Evolutionary conservation across 2,797 vertebrate genomes (phyloP), one percentile per base, ranked within the genome.

Genomic region (Tauraco hartlaubi): DNA sequence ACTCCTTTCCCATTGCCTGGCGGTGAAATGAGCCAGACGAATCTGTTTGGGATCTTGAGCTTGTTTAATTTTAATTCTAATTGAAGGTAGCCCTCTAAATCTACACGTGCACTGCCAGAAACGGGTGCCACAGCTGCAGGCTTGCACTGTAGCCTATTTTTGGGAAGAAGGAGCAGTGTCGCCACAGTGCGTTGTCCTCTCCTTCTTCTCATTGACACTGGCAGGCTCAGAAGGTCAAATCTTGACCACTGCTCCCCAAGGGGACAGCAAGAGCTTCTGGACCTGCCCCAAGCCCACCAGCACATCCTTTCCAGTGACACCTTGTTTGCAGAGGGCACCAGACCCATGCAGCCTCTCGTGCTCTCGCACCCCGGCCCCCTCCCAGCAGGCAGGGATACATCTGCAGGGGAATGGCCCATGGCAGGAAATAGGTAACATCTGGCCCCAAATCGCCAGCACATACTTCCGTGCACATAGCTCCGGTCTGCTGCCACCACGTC

Each of bases 361-460:
- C 43, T 62, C 37, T 35, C 33, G 6, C 7, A 4, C 4, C 19
- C 33, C 0, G 4, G 7, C 11, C 10, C 43, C 9, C n/a, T 35
- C 22, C 54, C 37, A 29, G 73, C 56, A 52, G 63, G 72, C 88
- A 75, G 76, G 52, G 51, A 19, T 2, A 5, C 62, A 58, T 43
- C 69, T 7, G 35, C 88, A 76, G 64, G 64, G 88, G 64, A 94
- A 21, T 69, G 79, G 71, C 71, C 90, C 44, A 7, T 29, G 25
- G 23, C 85, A 91, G 94, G 95, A 96, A 94, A 22, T 44, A 74
- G 90, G 93, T 71, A 90, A 89, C 67, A 83, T 90, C 94, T 96
- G 95, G 14, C 23, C n/a, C 71, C 63, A 33, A 55, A 37, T 0
- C 1, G 2, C 48, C 6, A 2, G 43, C 66, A 18, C 22, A 52